These are phyloP conservation scores for Venustaconcha ellipsiformis DNA, from an alignment of 1,140 invertebrate species.

Conservation along the genomic window DNA sequence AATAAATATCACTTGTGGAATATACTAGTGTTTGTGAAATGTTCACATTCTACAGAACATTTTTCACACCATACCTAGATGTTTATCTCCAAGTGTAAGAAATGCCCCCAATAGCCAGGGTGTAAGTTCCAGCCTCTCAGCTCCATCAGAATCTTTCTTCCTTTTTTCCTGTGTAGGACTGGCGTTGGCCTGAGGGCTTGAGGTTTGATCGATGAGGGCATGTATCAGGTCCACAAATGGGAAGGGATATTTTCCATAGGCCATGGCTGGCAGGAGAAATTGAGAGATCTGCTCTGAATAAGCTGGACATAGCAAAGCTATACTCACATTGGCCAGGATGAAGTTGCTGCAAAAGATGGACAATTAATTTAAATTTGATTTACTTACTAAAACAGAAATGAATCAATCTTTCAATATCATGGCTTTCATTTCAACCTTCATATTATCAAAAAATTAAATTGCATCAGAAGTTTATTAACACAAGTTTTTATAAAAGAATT, in stretches of 20 bases:
- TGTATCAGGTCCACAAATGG: constrained; percentile 65
- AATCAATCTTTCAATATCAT: no score
- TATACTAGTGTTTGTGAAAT: no score
- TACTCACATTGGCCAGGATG: constrained; percentile 41
- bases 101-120: constrained; percentile 65
- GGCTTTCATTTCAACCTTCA: no score
- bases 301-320: constrained; percentile 53
- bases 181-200: constrained; percentile 16
- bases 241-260: constrained; percentile 61
- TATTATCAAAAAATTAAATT: no score
- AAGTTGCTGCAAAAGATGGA: constrained; percentile 37
- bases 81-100: constrained; percentile 57
- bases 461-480: no score
- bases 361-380: no score
- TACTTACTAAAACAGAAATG: no score
- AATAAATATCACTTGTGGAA: no score
- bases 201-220: constrained; percentile 43
- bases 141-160: neutral
- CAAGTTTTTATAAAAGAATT: no score
- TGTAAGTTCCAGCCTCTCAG: constrained; percentile 28
- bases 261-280: constrained; percentile 67
- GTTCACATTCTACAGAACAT: no score
- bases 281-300: constrained; percentile 64
- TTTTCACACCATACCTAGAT: constrained; percentile 42
- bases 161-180: neutral